Conservation (phyloP, 92 coral and sea anemone genomes). For the Porites cylindrica region DNA sequence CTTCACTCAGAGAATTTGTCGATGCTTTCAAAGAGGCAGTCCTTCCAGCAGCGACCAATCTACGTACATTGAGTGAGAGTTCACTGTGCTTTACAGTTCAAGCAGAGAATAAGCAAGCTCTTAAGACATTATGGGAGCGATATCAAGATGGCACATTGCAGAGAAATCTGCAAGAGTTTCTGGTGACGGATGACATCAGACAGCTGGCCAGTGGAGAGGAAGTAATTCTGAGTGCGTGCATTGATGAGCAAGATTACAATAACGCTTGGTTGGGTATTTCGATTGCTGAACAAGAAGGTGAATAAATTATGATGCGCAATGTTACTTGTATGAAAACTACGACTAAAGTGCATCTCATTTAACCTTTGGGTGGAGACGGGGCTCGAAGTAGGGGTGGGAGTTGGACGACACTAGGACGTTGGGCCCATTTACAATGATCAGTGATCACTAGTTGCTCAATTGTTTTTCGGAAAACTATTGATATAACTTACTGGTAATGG, state of each 20-base stretch:
- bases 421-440: no score
- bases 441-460: no score
- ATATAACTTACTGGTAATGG: no score
- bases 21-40: background rate
- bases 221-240: conserved; percentile 50
- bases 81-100: conserved; percentile 21
- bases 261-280: conserved; percentile 63
- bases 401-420: no score
- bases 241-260: conserved; percentile 64
- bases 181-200: conserved; percentile 64
- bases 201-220: conserved; percentile 50
- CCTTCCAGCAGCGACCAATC: conserved; percentile 10
- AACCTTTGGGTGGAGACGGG: no score
- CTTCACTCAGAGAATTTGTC: conserved; percentile 5
- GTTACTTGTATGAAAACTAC: background rate
- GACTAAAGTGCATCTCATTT: no score
- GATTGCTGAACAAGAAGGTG: conserved; percentile 58
- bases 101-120: conserved; percentile 5
- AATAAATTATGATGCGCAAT: background rate
- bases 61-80: background rate
- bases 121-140: conserved; percentile 9
- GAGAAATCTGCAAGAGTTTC: conserved; percentile 37
- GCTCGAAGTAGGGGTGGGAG: no score
- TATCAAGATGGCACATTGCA: conserved; percentile 63
- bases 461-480: no score